These are phyloP conservation scores for Xerus rutilus DNA, from an alignment of 2,797 vertebrate species.

Conservation along the genomic window DNA sequence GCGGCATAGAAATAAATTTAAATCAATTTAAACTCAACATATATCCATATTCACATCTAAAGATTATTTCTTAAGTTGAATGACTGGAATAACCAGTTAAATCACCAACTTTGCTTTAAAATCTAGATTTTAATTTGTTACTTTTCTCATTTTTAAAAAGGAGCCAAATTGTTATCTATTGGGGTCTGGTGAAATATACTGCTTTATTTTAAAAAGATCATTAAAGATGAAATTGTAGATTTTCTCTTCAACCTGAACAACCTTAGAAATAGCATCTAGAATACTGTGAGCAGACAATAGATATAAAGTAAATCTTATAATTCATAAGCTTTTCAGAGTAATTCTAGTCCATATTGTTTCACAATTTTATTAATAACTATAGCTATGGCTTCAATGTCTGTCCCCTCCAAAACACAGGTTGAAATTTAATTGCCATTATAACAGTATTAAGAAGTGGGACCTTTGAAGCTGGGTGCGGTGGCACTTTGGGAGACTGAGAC, in stretches of 20 bases:
- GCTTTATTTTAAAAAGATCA: background rate
- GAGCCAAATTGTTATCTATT: background rate
- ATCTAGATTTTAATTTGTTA: background rate
- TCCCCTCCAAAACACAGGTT: background rate
- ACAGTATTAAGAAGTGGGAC: background rate
- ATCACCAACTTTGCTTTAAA: background rate
- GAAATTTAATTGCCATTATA: background rate
- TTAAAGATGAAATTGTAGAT: background rate
- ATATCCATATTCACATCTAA: background rate
- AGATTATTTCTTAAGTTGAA: background rate
- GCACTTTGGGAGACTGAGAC: no score
- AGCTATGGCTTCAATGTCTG: background rate
- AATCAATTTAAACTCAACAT: background rate
- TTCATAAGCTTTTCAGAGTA: background rate
- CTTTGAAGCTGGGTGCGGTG: background rate
- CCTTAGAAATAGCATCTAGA: background rate
- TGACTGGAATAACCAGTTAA: background rate
- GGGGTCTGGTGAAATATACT: background rate
- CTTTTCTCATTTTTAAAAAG: background rate
- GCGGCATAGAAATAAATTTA: background rate
- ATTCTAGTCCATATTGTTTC: background rate
- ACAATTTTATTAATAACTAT: background rate
- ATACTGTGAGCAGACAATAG: background rate
- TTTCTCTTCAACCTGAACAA: background rate
- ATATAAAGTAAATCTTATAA: background rate